Evolutionary conservation across 2,888 invertebrate genomes (phyloP), one percentile per base, ranked within the genome.

Genomic region (Nasonia oneida): DNA sequence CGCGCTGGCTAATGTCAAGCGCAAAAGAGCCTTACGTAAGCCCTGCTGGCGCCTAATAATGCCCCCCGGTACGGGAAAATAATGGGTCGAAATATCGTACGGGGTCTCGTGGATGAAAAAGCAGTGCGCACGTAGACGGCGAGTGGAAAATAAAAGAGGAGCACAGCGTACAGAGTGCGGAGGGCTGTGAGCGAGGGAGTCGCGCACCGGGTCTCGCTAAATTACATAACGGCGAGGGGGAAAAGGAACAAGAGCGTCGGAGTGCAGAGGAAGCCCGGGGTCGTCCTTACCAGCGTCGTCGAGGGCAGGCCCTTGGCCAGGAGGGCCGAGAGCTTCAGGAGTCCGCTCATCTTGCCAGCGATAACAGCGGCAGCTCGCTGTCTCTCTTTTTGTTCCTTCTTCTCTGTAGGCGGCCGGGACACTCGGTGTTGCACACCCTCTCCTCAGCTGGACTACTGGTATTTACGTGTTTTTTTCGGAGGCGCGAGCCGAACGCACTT

Each of bases 321-420:
- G 78, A 91, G 87, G 82, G 89, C 89, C 89, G 92, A 91, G 70
- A 93, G 87, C 89, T 92, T 92, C 87, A 92, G 89, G 87, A 93
- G 88, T 86, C 92, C 90, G 86, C 90, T 93, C 92, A 93, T 93
- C 42, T 10, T 87, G 71, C 37, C 47, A 37, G 47, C n/a, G n/a
- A 18, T 15, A 53, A 53, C 15, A 61, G 57, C n/a, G 23, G 23
- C n/a, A n/a, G n/a, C 57, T 61, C 23, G 15, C 70, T 15, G 70
- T 83, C 87, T 87, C 81, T 83, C 64, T 81, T 1, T 81, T 39
- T 29, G 29, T 29, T 29, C 29, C 74, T 67, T 29, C 29, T 23
- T 1, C 1, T 6, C 23, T 23, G 18, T n/a, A 33, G 15, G 37
- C 57, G n/a, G 6, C 8, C n/a, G 57, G 23, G 6, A 23, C 57